Evolutionary conservation across 2,797 vertebrate genomes (phyloP).

Genomic region (Macroramphosus scolopax): DNA sequence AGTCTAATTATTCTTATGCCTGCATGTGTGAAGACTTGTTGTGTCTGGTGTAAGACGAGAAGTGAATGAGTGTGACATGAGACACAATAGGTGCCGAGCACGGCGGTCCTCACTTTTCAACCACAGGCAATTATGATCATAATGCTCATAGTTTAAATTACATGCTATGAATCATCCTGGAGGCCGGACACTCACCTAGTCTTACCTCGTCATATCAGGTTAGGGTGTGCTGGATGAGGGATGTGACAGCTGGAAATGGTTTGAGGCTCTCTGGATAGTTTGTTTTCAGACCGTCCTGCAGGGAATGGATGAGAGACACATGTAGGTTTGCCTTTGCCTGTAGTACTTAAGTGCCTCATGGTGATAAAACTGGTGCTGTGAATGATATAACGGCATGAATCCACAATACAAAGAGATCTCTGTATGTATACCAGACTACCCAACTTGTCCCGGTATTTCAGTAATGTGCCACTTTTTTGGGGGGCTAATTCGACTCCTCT

Average conservation of each 20-base stretch:
- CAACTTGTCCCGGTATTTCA: slow-evolving; percentile 53
- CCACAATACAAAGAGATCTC: slow-evolving; percentile 24
- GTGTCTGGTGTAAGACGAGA: slow-evolving; percentile 58
- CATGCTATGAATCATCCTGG: slow-evolving; percentile 71
- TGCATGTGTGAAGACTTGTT: slow-evolving; percentile 27
- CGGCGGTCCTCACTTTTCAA: slow-evolving; percentile 64
- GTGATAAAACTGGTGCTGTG: slow-evolving; percentile 44
- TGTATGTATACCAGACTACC: too few species aligned
- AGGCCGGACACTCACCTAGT: slow-evolving; percentile 75
- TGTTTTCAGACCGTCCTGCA: slow-evolving; percentile 70
- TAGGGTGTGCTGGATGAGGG: slow-evolving; percentile 54
- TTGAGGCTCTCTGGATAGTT: slow-evolving; percentile 71
- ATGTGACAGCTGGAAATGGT: slow-evolving; percentile 82
- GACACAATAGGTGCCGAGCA: slow-evolving; percentile 53
- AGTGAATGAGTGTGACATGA: slow-evolving; percentile 60
- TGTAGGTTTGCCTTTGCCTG: slow-evolving; percentile 59
- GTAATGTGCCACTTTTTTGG: slow-evolving; percentile 54
- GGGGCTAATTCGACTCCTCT: slow-evolving; percentile 52
- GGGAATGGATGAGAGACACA: slow-evolving; percentile 65
- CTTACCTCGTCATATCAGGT: slow-evolving; percentile 73
- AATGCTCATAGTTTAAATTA: slow-evolving; percentile 74
- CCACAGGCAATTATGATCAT: slow-evolving; percentile 69
- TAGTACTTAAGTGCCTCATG: slow-evolving; percentile 31
- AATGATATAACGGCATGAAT: slow-evolving; percentile 43
- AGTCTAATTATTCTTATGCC: slow-evolving; percentile 28